Evolutionary conservation across 1,140 invertebrate species (phyloP), one percentile per base, ranked within the genome.

Genomic region (Venturia canescens): DNA sequence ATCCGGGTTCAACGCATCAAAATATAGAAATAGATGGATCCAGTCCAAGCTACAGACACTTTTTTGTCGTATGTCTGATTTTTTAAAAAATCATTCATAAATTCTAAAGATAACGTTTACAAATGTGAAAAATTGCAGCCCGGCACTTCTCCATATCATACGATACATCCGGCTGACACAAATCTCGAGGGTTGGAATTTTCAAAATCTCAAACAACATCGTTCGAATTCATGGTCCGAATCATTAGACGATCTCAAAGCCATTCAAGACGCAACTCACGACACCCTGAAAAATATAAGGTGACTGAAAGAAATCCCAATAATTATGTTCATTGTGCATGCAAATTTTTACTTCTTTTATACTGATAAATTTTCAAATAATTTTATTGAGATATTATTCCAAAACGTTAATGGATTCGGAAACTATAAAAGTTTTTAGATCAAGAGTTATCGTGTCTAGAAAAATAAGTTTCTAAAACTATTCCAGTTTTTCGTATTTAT

Each of bases 211-310:
- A 96, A 96, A 84, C 94, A 96, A 75, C 93, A 96, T 77, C 93
- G 97, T n/a, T 98, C 96, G 16, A 97, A 96, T 89, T 98, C 96
- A 0, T 97, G 97, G 94, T 98, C 97, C 0, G 97, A 97, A 84
- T 97, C 96, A 0, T 91, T 96, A 21, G 97, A 98, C 87, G 94
- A 95, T 84, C 88, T 94, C n/a, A 92, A 93, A 87, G 80, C 92
- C 50, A 89, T 93, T 57, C 86, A 88, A 83, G 89, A 91, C 53
- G 83, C 85, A 26, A 84, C 84, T 70, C 80, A 82, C 6, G 88
- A 91, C 29, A 85, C 84, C 53, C 84, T 86, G 60, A 84, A 86
- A 78, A 91, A 85, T 84, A 84, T 88, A 71, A 90, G 84, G 93
- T 93, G 66, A 86, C 6, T 11, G 0, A 11, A 13, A 1, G 5